Evolutionary conservation across 2,797 vertebrate species (phyloP).

Genomic region (Pantherophis alleghaniensis): DNA sequence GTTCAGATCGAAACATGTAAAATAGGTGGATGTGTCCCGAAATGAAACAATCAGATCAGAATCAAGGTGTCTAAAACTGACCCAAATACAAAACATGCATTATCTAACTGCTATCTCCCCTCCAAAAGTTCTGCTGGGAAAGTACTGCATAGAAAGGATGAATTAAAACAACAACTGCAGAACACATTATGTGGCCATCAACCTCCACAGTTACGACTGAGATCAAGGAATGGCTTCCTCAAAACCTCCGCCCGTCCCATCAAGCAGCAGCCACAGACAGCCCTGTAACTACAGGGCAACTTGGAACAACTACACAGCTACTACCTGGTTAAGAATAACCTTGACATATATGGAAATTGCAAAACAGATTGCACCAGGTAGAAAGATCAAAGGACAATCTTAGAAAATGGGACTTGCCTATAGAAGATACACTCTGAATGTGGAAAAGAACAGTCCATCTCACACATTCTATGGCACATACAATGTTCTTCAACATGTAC

Average conservation of each 20-base stretch:
- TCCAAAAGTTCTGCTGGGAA: background rate
- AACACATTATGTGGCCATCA: background rate
- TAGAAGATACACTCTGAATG: background rate
- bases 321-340: background rate
- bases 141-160: background rate
- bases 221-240: background rate
- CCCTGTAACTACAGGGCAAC: background rate
- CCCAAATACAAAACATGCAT: background rate
- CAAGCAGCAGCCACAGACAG: background rate
- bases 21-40: background rate
- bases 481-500: background rate
- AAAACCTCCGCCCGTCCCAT: background rate
- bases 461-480: background rate
- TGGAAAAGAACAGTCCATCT: background rate
- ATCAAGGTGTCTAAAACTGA: background rate
- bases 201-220: background rate
- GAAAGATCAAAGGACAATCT: background rate
- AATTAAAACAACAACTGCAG: background rate
- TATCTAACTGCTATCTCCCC: background rate
- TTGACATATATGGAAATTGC: background rate
- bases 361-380: background rate
- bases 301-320: background rate
- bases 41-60: background rate
- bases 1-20: background rate
- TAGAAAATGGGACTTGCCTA: background rate